A percentile compares a stretch with the other conserved stretches of the same genome.
Evolutionary conservation across 2,113 vertebrate species (phyloP).

Genomic region (Cebus imitator): DNA sequence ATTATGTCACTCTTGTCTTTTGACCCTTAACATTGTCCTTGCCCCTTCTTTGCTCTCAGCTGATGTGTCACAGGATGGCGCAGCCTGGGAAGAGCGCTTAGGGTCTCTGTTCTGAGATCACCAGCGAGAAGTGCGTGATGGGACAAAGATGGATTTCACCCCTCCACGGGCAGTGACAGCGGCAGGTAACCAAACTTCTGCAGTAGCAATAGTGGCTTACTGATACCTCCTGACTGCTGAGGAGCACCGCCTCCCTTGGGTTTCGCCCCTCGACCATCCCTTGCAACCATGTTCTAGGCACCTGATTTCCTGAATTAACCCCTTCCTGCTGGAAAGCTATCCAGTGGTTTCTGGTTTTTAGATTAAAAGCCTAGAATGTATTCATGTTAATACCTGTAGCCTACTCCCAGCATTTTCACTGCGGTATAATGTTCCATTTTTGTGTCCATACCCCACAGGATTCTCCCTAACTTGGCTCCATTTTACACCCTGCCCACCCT

Average conservation of each 20-base stretch:
- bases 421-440: neutral
- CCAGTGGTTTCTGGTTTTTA: neutral
- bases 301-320: neutral
- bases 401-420: neutral
- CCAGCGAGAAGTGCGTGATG: rapidly evolving
- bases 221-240: neutral
- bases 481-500: no score
- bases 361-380: neutral
- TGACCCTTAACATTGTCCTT: neutral
- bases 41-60: neutral
- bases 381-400: no score
- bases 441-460: neutral
- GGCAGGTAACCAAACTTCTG: neutral
- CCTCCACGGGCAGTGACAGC: neutral
- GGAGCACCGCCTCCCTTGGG: neutral
- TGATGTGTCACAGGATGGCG: neutral
- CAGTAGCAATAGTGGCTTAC: neutral
- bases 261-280: no score
- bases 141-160: neutral
- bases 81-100: neutral
- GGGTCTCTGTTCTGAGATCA: neutral
- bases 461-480: neutral
- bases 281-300: neutral
- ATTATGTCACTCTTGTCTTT: neutral
- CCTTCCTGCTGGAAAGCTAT: neutral